Conservation (phyloP, 2,797 vertebrate genomes). For the Eurystomus glaucurus region DNA sequence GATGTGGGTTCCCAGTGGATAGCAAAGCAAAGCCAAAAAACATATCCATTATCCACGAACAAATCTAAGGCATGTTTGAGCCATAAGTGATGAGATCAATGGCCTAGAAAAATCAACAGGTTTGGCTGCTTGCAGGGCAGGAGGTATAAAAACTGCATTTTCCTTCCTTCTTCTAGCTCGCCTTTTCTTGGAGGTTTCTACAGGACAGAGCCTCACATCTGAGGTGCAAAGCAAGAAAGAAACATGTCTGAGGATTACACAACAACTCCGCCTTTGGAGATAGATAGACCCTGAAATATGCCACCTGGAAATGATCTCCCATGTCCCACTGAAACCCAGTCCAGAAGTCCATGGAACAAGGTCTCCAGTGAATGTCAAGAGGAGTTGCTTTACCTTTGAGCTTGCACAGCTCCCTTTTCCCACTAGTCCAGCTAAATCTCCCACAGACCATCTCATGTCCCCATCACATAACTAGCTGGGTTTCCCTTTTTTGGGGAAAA, state of each 20-base stretch:
- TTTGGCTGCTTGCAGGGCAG: neutral
- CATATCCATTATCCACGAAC: neutral
- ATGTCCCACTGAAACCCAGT: rapidly evolving
- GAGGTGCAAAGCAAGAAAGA: neutral
- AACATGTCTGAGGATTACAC: neutral
- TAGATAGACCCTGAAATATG: neutral
- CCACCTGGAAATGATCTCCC: neutral
- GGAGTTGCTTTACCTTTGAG: neutral
- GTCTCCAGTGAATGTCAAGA: neutral
- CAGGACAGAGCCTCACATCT: neutral
- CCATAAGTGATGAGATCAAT: neutral
- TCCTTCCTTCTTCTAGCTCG: neutral
- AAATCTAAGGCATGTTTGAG: neutral
- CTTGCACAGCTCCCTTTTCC: neutral
- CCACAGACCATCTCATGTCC: rapidly evolving
- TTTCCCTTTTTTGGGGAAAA: neutral
- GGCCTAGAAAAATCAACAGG: neutral
- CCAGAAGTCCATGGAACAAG: neutral
- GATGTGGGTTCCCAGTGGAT: neutral
- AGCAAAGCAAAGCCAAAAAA: neutral
- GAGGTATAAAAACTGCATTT: neutral
- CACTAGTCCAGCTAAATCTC: neutral
- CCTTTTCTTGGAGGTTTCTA: rapidly evolving
- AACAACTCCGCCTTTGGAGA: neutral
- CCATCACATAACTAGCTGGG: neutral